These are phyloP conservation scores for Brachyistius frenatus DNA, from an alignment of 2,113 vertebrate species.

Conservation along the genomic window DNA sequence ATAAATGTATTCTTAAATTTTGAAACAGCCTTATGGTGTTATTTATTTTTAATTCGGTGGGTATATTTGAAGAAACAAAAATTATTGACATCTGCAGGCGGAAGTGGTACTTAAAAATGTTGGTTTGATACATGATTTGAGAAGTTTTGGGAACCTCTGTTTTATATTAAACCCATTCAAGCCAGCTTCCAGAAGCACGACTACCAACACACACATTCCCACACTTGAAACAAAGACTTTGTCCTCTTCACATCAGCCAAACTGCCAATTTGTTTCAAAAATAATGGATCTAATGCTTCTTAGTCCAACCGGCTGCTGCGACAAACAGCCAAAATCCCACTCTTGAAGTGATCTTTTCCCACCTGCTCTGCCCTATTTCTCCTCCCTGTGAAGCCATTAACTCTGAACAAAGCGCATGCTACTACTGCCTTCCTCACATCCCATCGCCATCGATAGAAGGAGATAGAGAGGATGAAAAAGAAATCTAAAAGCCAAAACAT, in stretches of 20 bases:
- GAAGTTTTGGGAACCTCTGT: too few species aligned
- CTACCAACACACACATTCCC: too few species aligned
- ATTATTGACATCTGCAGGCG: too few species aligned
- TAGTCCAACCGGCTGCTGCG: not conserved
- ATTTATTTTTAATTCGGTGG: too few species aligned
- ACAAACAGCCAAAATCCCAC: constrained; percentile 10
- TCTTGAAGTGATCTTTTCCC: constrained; percentile 7
- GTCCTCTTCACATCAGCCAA: not conserved
- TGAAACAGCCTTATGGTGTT: too few species aligned
- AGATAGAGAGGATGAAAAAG: not conserved
- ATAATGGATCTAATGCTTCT: not conserved
- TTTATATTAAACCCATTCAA: too few species aligned
- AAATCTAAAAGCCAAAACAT: not conserved
- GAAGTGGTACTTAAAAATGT: too few species aligned
- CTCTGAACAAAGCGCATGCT: not conserved
- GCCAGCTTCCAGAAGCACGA: too few species aligned
- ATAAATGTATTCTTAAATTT: too few species aligned
- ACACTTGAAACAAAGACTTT: not conserved
- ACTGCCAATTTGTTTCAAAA: too few species aligned
- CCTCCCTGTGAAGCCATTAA: not conserved
- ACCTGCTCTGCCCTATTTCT: constrained; percentile 14
- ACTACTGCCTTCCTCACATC: not conserved
- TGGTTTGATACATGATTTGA: too few species aligned
- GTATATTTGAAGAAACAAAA: too few species aligned
- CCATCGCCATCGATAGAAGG: not conserved